These are phyloP conservation scores for Ganaspis sp. DNA, from an alignment of 1,140 invertebrate genomes.

Conservation along the genomic window DNA sequence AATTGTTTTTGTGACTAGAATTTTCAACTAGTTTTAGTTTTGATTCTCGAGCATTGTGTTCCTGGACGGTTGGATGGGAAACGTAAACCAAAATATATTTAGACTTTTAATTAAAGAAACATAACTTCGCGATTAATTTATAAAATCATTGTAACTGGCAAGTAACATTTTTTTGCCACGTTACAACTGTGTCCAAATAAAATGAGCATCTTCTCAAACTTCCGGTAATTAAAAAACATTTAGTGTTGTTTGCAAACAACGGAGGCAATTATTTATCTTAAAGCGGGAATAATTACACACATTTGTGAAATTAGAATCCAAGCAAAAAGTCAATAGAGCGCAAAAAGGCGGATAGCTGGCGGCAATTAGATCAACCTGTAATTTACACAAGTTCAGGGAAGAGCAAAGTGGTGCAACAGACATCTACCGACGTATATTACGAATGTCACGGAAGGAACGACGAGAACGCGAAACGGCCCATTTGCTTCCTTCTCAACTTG, in stretches of 20 bases:
- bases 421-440: neutral
- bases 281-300: neutral
- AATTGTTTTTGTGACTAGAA: too few species aligned
- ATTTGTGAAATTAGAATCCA: neutral
- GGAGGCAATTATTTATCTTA: neutral
- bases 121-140: too few species aligned
- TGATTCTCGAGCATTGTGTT: too few species aligned
- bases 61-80: too few species aligned
- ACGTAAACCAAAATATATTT: too few species aligned
- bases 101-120: too few species aligned
- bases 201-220: too few species aligned
- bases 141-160: too few species aligned
- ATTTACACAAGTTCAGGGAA: slow-evolving; percentile 12
- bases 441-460: neutral
- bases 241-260: neutral
- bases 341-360: neutral
- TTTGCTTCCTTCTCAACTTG: neutral
- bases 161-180: too few species aligned
- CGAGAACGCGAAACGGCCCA: neutral
- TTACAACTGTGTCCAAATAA: too few species aligned
- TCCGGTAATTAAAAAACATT: too few species aligned
- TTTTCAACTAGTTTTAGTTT: too few species aligned
- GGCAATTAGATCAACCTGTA: slow-evolving; percentile 15
- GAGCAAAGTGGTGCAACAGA: slow-evolving; percentile 2
- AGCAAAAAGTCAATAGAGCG: neutral